Conservation (phyloP, 2,888 invertebrate genomes). For the Lepetodrilus schrolli region DNA sequence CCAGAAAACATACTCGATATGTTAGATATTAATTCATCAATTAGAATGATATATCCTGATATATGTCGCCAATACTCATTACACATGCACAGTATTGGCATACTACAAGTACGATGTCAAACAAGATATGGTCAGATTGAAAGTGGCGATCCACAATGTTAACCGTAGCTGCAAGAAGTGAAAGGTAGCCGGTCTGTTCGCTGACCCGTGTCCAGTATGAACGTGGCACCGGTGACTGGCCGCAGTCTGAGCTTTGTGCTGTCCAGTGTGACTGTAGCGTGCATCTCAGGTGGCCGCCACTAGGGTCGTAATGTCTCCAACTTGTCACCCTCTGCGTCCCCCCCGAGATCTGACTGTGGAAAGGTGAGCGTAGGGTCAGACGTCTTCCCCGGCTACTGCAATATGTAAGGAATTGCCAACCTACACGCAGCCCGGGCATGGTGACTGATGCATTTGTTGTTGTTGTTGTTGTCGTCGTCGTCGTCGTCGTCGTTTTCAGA, state of each 20-base stretch:
- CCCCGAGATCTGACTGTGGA: too few relatives aligned
- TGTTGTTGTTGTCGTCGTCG: background rate
- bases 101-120: too few relatives aligned
- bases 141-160: background rate
- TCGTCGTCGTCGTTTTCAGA: background rate
- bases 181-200: background rate
- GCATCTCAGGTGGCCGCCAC: background rate
- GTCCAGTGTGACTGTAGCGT: background rate
- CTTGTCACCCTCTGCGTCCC: background rate
- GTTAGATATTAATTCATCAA: too few relatives aligned
- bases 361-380: conserved; percentile 19
- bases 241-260: background rate
- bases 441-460: background rate
- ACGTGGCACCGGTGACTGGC: background rate
- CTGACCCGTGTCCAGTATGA: background rate
- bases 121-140: too few relatives aligned
- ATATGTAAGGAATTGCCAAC: background rate
- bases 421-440: too few relatives aligned
- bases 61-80: too few relatives aligned
- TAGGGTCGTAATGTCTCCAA: background rate
- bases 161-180: background rate
- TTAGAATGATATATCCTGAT: too few relatives aligned
- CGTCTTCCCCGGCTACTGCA: background rate
- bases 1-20: too few relatives aligned
- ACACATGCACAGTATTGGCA: too few relatives aligned